Evolutionary conservation across 2,888 invertebrate genomes (phyloP).

Genomic region (Scaptomyza flava): DNA sequence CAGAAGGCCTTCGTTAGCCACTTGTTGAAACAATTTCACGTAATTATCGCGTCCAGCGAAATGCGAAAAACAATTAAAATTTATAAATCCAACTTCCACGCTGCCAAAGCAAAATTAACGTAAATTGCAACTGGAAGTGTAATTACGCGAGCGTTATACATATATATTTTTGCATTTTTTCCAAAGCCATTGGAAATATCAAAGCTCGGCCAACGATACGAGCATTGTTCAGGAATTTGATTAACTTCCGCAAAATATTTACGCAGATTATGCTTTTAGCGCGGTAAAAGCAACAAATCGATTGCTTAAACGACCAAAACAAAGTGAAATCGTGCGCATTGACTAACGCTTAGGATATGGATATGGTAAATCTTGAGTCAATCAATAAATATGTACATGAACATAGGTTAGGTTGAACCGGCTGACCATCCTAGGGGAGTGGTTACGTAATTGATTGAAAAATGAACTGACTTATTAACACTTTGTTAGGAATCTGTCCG

Average conservation of each 20-base stretch:
- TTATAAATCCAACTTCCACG: slow-evolving; percentile 56
- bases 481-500: no score
- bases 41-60: slow-evolving; percentile 45
- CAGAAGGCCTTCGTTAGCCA: slow-evolving; percentile 13
- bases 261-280: slow-evolving; percentile 53
- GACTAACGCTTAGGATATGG: slow-evolving; percentile 8
- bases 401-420: no score
- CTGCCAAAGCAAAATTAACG: slow-evolving; percentile 48
- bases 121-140: slow-evolving; percentile 55
- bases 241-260: slow-evolving; percentile 65
- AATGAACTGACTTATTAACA: no score
- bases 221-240: slow-evolving; percentile 48
- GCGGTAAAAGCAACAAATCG: slow-evolving; percentile 41
- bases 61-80: slow-evolving; percentile 54
- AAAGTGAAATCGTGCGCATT: slow-evolving; percentile 45
- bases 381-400: no score
- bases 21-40: slow-evolving; percentile 43
- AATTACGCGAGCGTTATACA: slow-evolving; percentile 38
- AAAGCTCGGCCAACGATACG: slow-evolving; percentile 17
- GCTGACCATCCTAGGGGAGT: no score
- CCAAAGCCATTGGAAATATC: slow-evolving; percentile 8
- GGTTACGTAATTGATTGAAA: no score
- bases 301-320: slow-evolving; percentile 38
- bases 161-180: slow-evolving; percentile 43
- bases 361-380: background rate